Evolutionary conservation across 1,140 invertebrate genomes (phyloP), one percentile per base, ranked within the genome.

Genomic region (Pachypeltis micranthus): DNA sequence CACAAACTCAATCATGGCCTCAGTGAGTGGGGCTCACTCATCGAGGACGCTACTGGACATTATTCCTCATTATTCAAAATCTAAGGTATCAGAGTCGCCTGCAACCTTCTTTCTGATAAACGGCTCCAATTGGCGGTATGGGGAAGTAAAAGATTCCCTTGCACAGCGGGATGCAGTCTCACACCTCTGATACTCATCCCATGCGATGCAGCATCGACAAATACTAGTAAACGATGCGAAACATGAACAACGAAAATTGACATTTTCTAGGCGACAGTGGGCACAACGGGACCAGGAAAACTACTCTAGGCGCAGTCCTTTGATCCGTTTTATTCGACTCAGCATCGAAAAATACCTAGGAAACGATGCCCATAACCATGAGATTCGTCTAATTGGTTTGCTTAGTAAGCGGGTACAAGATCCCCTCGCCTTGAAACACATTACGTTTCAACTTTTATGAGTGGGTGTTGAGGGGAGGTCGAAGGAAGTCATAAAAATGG

Each of bases 21-120:
- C 62, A n/a, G 34, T 63, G 3, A 58, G 62, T 44, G 62, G 62
- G 59, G 62, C 62, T 44, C 62, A 63, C 16, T 44, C 29, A 58
- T 63, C 62, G 29, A 63, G 62, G 28, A 63, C 62, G 25, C 28
- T 63, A 59, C 55, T 58, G 21, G 62, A 63, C 44, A 63, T 63
- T 29, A 39, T 63, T 57, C 62, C 62, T 24, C 62, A 63, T 16
- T 63, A 58, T 44, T 21, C 62, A 7, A 63, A 59, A 44, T 63
- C 62, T 10, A 63, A 63, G 62, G 62, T 63, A 58, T 29, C 23
- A 2, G 1, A 21, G 28, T 27, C 12, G 24, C 24, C 31, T 34
- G 12, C 29, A 14, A 29, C 58, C 7, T 59, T 59, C 14, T 19
- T 21, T 10, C 26, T 29, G 3, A 29, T 29, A 31, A 31, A 31